phyloP scores from a whole-genome alignment of 2,888 invertebrate species.

The Eilema caniola region DNA sequence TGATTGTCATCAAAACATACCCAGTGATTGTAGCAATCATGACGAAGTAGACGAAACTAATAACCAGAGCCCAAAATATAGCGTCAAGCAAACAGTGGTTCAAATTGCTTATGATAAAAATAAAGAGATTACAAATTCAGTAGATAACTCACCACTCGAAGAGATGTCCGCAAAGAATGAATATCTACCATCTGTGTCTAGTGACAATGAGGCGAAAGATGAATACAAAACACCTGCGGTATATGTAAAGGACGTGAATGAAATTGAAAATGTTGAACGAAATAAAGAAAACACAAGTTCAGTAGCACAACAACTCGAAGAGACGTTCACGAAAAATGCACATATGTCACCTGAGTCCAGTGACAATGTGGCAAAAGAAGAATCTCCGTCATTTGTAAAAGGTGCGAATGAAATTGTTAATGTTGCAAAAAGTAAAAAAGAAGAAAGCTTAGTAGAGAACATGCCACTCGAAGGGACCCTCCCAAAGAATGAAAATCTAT shows the following conservation, averaged over 20 bases:
- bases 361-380: background rate
- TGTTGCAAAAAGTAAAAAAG: background rate
- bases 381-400: background rate
- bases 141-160: background rate
- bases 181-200: slow-evolving; percentile 12
- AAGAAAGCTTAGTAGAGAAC: background rate
- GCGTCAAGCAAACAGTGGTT: background rate
- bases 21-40: background rate
- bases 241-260: slow-evolving; percentile 2
- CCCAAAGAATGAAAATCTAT: slow-evolving; percentile 1
- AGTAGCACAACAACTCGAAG: background rate
- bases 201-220: slow-evolving; percentile 1
- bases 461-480: slow-evolving; percentile 5
- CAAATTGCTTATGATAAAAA: background rate
- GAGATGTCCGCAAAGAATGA: slow-evolving; percentile 7
- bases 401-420: background rate
- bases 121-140: background rate
- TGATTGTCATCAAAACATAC: slow-evolving; percentile 6
- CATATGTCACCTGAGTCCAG: background rate
- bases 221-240: background rate
- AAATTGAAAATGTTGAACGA: background rate
- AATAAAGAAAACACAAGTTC: background rate
- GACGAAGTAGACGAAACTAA: background rate
- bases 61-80: background rate
- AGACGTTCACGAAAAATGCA: slow-evolving; percentile 5